Percentiles rank a stretch among this genome's conserved stretches.
Conservation (phyloP, 2,113 vertebrate species). For the Nannobrachium achirus region DNA sequence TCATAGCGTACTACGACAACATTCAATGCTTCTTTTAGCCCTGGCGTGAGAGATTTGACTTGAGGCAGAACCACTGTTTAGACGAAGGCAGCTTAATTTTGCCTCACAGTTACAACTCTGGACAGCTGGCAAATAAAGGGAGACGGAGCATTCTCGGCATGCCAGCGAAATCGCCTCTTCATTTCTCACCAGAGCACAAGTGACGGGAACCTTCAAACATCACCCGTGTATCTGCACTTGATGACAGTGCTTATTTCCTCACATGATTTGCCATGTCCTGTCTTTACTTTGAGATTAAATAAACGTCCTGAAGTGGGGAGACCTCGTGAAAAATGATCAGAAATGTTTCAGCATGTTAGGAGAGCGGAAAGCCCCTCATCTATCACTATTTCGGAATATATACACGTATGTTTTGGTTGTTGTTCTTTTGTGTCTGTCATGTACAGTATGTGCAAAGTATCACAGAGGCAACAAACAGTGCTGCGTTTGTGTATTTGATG, state of each 20-base stretch:
- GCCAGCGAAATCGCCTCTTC: constrained; percentile 4
- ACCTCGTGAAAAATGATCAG: constrained; percentile 20
- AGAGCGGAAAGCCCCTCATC: constrained; percentile 13
- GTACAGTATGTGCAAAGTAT: not conserved
- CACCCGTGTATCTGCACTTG: not conserved
- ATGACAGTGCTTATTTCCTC: constrained; percentile 36
- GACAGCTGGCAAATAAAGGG: too few relatives aligned
- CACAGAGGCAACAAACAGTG: constrained; percentile 8
- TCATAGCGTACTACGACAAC: too few relatives aligned
- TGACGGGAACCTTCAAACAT: not conserved
- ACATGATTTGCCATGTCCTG: constrained; percentile 37
- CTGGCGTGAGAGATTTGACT: too few relatives aligned
- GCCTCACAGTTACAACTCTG: too few relatives aligned
- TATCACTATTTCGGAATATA: constrained; percentile 15
- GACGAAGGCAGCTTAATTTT: too few relatives aligned
- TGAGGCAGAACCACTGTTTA: too few relatives aligned
- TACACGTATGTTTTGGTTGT: constrained; percentile 19
- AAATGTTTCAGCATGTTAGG: constrained; percentile 4
- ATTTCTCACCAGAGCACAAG: constrained; percentile 15
- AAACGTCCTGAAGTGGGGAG: constrained; percentile 29
- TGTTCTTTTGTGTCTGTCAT: not conserved
- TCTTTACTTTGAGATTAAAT: constrained; percentile 52
- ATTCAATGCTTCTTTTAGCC: too few relatives aligned
- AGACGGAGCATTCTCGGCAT: not conserved
- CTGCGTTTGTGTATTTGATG: constrained; percentile 23